These are phyloP conservation scores for Xenotilapia leptura DNA, from an alignment of 2,113 vertebrate genomes.

Conservation along the genomic window DNA sequence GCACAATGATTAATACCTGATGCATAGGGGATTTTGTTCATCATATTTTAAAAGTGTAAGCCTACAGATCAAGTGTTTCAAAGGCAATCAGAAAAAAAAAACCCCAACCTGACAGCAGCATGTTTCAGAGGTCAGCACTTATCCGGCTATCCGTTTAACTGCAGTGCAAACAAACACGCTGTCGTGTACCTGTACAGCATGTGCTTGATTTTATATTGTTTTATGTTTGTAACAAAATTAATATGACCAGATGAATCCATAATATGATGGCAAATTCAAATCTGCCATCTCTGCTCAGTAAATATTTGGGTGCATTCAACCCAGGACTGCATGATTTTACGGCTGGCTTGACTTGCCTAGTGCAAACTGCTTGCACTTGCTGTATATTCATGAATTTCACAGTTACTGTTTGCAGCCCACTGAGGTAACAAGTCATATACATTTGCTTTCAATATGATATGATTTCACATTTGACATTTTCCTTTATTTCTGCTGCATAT, in stretches of 20 bases:
- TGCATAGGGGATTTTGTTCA: not conserved
- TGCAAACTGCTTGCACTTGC: slow-evolving; percentile 27
- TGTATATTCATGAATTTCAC: slow-evolving; percentile 19
- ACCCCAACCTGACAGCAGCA: not conserved
- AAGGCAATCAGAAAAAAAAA: not conserved
- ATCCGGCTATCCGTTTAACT: slow-evolving; percentile 32
- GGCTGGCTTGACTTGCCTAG: slow-evolving; percentile 24
- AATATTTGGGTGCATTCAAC: not conserved
- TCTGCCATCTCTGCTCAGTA: not conserved
- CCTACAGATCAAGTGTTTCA: slow-evolving; percentile 49
- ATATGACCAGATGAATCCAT: slow-evolving; percentile 2
- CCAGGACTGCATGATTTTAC: slow-evolving; percentile 36
- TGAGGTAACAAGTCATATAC: not conserved
- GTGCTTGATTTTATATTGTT: slow-evolving; percentile 53
- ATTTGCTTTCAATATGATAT: not conserved
- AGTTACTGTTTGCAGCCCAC: slow-evolving; percentile 13
- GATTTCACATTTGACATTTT: slow-evolving; percentile 5
- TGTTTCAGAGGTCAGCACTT: slow-evolving; percentile 43
- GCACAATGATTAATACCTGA: slow-evolving; percentile 44
- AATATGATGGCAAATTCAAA: not conserved
- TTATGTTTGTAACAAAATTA: slow-evolving; percentile 32
- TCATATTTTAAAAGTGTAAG: slow-evolving; percentile 20
- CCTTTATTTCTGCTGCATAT: slow-evolving; percentile 36
- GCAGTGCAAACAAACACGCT: slow-evolving; percentile 18
- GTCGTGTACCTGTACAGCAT: slow-evolving; percentile 48